phyloP scores from a whole-genome alignment of 1,140 invertebrate genomes.

The fruit fly (Drosophila melanogaster) region DNA sequence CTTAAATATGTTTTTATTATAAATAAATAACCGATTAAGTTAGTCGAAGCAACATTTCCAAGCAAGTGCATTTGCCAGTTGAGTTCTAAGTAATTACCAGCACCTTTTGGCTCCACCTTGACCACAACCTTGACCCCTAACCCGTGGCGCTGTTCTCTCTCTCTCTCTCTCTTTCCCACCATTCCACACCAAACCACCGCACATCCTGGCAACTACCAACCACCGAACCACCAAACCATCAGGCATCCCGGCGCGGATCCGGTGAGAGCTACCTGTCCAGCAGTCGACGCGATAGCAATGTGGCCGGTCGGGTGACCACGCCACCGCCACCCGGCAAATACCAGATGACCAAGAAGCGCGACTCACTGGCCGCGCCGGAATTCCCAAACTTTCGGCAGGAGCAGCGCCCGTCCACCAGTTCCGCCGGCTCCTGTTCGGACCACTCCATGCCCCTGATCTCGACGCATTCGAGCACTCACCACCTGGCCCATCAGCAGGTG shows the following conservation, averaged over 20 bases:
- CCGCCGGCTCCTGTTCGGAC: constrained; percentile 88
- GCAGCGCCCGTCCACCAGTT: constrained; percentile 91
- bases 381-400: constrained; percentile 86
- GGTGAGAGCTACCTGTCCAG: constrained; percentile 87
- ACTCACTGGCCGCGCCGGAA: constrained; percentile 86
- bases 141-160: constrained; percentile 38
- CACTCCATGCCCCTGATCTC: constrained; percentile 69
- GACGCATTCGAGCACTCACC: constrained; percentile 78
- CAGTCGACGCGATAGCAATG: constrained; percentile 87
- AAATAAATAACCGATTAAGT: too few relatives aligned
- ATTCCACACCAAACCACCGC: background rate
- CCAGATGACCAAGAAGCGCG: constrained; percentile 88
- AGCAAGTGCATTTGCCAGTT: background rate
- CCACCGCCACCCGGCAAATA: constrained; percentile 87
- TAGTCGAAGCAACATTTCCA: too few relatives aligned
- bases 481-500: constrained; percentile 79
- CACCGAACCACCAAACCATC: background rate
- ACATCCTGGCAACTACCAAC: background rate
- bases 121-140: constrained; percentile 26
- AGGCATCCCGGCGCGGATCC: constrained; percentile 87
- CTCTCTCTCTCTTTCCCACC: constrained; percentile 25
- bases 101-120: background rate
- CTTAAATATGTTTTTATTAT: background rate
- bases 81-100: background rate
- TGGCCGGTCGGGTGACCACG: constrained; percentile 84